Evolutionary conservation across 1,140 invertebrate species (phyloP), one percentile per base, ranked within the genome.

Genomic region (Calephelis virginiensis): DNA sequence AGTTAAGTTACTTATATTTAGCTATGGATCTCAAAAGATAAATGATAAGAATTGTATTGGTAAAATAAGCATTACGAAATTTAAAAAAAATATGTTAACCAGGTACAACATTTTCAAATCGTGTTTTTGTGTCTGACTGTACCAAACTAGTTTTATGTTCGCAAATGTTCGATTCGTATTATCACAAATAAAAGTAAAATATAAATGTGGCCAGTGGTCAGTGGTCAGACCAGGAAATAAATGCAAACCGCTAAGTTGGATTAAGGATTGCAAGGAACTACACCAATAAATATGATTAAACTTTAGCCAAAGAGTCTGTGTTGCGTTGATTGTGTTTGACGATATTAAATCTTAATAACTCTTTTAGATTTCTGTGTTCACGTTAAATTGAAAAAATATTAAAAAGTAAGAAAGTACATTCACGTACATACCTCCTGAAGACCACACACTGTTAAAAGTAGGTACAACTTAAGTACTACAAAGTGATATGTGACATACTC

Each of bases 151-250:
- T 53, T 53, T 53, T 17, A 17, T 53, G 14, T 53, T 10, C 28
- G 28, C 28, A 28, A 53, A 53, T 28, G 17, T 53, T 28, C 50
- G 50, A 53, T 53, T 28, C 17, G 50, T 53, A 53, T 53, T 53
- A 17, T 28, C 17, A 28, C 17, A 53, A 53, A 53, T 17, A 53
- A 53, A 53, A 53, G 50, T 53, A 56, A 37, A 49, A 49, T 49
- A 56, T 37, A 28, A 56, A 56, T 56, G 50, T 11, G 53, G 53
- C 53, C 53, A 59, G 53, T 59, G 17, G 17, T 3, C 11, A 38
- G 53, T 59, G 28, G 53, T 59, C 53, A 59, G 53, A 59, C 53
- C 53, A 59, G 53, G 53, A 59, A 56, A 56, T 56, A 56, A 37
- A 56, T 56, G 53, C 6, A 53, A 59, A 59, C 53, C 53, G 53